These are phyloP conservation scores for Stictocephala bisonia DNA, from an alignment of 2,888 invertebrate genomes.

Conservation along the genomic window DNA sequence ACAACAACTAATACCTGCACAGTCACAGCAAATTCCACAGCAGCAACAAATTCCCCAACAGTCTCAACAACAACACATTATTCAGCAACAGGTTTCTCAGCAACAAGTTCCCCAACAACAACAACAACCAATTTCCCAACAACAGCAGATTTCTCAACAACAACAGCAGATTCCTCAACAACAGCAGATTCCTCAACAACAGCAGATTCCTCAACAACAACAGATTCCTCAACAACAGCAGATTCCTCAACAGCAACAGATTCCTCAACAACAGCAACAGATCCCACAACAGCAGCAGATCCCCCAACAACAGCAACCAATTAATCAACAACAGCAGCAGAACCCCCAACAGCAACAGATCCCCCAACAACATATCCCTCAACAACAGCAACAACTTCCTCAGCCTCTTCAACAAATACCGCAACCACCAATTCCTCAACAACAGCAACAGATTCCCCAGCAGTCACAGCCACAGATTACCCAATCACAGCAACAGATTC, in stretches of 20 bases:
- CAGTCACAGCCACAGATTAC: slow-evolving; percentile 52
- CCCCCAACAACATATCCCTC: slow-evolving; percentile 39
- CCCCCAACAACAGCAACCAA: slow-evolving; percentile 63
- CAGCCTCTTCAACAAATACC: slow-evolving; percentile 26
- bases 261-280: slow-evolving; percentile 46
- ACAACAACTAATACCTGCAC: slow-evolving; percentile 52
- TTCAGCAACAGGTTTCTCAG: slow-evolving; percentile 57
- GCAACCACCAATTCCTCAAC: slow-evolving; percentile 40
- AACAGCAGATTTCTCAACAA: slow-evolving; percentile 61
- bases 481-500: slow-evolving; percentile 55
- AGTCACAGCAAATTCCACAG: slow-evolving; percentile 59
- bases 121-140: slow-evolving; percentile 53
- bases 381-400: slow-evolving; percentile 24
- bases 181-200: slow-evolving; percentile 57
- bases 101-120: slow-evolving; percentile 48
- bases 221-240: slow-evolving; percentile 55
- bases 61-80: slow-evolving; percentile 50
- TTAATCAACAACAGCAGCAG: slow-evolving; percentile 54
- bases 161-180: slow-evolving; percentile 50
- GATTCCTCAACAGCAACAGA: slow-evolving; percentile 50
- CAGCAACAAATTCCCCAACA: slow-evolving; percentile 60
- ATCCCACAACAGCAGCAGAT: slow-evolving; percentile 53
- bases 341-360: slow-evolving; percentile 62
- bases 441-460: not conserved
- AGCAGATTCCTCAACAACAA: slow-evolving; percentile 32